A percentile compares a stretch with the other conserved stretches of the same genome.
Evolutionary conservation across 2,113 vertebrate genomes (phyloP).

Genomic region (Poeciliopsis retropinna): DNA sequence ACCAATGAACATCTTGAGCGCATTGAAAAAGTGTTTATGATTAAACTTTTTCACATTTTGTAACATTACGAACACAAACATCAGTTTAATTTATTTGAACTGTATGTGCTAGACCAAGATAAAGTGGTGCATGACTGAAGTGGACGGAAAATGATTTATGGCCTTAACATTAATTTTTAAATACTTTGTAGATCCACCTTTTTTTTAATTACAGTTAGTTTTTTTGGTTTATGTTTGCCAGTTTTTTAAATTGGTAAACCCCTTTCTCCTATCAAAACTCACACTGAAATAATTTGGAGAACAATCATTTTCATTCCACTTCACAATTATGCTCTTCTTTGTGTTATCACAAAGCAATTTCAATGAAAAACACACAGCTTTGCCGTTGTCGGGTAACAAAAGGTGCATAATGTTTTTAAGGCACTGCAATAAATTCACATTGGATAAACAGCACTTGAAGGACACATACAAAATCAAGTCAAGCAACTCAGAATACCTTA

Average conservation of each 20-base stretch:
- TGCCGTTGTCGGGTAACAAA: not conserved
- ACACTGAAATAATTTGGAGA: not conserved
- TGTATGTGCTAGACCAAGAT: not conserved
- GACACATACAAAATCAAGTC: constrained; percentile 16
- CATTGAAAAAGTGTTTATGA: too few relatives aligned
- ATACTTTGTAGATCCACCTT: not conserved
- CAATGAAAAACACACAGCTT: not conserved
- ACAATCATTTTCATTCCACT: not conserved
- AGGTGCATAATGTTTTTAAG: not conserved
- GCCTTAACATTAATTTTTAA: not conserved
- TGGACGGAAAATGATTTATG: not conserved
- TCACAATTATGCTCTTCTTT: not conserved
- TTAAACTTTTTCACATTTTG: not conserved
- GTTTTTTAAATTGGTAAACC: not conserved
- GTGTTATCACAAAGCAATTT: not conserved
- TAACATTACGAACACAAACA: not conserved
- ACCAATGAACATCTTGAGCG: not conserved
- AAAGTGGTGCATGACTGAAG: not conserved
- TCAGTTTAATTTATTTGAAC: not conserved
- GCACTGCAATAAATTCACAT: not conserved
- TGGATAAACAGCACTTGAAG: constrained; percentile 20
- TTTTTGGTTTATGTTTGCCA: not conserved
- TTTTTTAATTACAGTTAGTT: not conserved
- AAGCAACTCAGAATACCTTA: constrained; percentile 21
- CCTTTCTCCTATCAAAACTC: not conserved